Conservation (phyloP, 2,113 vertebrate species). For the Geococcyx californianus region DNA sequence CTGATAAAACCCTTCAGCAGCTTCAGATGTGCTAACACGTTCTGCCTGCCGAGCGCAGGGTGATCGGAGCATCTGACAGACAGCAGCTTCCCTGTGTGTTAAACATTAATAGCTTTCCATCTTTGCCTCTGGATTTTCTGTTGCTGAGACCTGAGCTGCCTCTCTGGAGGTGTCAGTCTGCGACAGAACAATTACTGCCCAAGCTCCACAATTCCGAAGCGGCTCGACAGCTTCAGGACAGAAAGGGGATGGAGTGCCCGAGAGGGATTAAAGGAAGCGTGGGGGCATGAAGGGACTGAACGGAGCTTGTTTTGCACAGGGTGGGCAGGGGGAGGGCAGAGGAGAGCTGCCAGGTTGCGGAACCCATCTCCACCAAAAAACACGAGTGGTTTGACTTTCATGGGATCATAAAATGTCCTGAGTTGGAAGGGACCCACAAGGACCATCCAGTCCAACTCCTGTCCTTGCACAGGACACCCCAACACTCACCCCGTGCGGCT, state of each 20-base stretch:
- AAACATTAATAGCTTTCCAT: slow-evolving; percentile 45
- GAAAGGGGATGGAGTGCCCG: not conserved
- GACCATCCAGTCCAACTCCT: too few species aligned
- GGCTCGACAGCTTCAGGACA: not conserved
- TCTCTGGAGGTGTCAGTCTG: slow-evolving; percentile 1
- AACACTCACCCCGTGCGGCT: too few species aligned
- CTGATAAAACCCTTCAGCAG: not conserved
- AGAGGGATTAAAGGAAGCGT: not conserved
- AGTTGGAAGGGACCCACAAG: too few species aligned
- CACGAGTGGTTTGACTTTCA: not conserved
- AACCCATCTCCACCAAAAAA: not conserved
- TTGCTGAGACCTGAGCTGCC: not conserved
- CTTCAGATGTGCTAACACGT: not conserved
- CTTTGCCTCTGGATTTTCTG: slow-evolving; percentile 27
- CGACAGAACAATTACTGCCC: not conserved
- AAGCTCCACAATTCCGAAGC: not conserved
- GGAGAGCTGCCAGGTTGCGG: not conserved
- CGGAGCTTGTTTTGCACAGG: accelerated
- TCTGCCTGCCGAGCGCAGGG: slow-evolving; percentile 35
- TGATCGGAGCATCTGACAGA: slow-evolving; percentile 14
- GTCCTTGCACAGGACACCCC: too few species aligned
- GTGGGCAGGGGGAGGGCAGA: too few species aligned
- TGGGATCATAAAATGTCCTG: too few species aligned
- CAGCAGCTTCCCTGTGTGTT: slow-evolving; percentile 33
- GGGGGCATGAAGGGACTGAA: not conserved